Evolutionary conservation across 2,797 vertebrate genomes (phyloP).

Genomic region (Darevskia nairensis): DNA sequence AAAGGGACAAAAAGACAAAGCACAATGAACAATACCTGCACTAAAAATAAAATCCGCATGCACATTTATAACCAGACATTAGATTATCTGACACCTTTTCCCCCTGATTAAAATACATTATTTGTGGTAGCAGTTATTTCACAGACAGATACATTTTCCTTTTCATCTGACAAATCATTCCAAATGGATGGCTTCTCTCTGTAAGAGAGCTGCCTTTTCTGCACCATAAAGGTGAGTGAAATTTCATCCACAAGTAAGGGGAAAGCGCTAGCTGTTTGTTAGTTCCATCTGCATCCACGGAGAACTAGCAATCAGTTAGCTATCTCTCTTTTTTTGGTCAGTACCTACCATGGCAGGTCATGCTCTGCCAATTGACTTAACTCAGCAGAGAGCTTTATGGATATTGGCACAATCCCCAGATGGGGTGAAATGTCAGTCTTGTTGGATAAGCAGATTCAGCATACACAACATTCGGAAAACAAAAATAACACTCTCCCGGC

Average conservation of each 20-base stretch:
- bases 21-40: conserved; percentile 5
- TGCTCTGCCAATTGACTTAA: background rate
- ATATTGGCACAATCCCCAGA: background rate
- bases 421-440: background rate
- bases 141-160: background rate
- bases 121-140: background rate
- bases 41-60: background rate
- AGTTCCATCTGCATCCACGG: background rate
- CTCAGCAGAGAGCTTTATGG: background rate
- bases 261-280: background rate
- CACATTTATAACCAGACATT: background rate
- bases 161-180: background rate
- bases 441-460: too few species aligned
- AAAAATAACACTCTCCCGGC: too few species aligned
- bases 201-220: background rate
- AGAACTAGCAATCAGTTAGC: background rate
- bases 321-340: background rate
- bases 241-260: background rate
- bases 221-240: background rate
- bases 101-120: background rate
- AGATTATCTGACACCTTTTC: background rate
- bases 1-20: background rate
- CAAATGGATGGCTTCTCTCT: background rate
- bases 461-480: too few species aligned
- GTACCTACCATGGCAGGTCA: too few species aligned